Conservation (phyloP, 2,113 vertebrate genomes). For the Rhinichthys klamathensis region DNA sequence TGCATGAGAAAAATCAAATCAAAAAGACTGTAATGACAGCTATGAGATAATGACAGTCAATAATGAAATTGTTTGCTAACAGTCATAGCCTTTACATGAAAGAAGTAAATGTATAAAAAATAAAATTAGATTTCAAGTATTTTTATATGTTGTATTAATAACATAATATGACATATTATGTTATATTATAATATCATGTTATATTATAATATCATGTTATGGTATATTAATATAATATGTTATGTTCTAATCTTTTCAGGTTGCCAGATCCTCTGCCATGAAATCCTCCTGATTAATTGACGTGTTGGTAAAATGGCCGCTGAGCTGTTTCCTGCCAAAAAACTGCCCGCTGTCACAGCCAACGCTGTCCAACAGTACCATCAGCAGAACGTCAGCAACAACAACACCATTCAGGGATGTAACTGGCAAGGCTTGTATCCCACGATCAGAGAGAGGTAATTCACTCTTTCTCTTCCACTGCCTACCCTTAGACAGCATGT, state of each 20-base stretch:
- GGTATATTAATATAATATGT: too few relatives aligned
- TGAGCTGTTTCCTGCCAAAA: slow-evolving; percentile 90
- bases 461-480: not conserved
- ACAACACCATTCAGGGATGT: slow-evolving; percentile 86
- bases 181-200: too few relatives aligned
- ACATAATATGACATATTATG: too few relatives aligned
- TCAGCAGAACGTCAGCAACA: slow-evolving; percentile 92
- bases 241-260: not conserved
- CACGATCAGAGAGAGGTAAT: slow-evolving; percentile 95
- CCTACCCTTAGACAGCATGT: not conserved
- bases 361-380: slow-evolving; percentile 85
- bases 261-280: slow-evolving; percentile 78
- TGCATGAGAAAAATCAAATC: not conserved
- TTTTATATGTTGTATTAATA: not conserved
- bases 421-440: slow-evolving; percentile 97
- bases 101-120: not conserved
- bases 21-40: not conserved
- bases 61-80: not conserved
- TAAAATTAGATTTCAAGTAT: not conserved
- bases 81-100: not conserved
- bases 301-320: slow-evolving; percentile 91
- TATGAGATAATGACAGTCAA: too few relatives aligned
- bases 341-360: slow-evolving; percentile 71
- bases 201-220: too few relatives aligned
- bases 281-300: slow-evolving; percentile 81